Evolutionary conservation across 2,113 vertebrate genomes (phyloP).

Genomic region (Pagrus major): DNA sequence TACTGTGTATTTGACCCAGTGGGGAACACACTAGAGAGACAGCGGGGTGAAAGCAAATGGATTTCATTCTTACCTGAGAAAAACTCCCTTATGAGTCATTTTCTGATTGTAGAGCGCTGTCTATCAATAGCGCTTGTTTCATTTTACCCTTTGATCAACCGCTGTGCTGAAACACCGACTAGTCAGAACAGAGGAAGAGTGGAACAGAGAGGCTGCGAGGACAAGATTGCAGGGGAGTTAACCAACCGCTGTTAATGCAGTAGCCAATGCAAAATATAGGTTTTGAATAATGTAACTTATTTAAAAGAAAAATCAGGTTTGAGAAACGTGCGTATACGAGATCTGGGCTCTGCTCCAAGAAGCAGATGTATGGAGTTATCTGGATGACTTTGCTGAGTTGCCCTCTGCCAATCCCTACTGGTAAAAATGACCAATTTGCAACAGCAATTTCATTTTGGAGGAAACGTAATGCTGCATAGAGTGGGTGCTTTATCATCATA

Average conservation of each 20-base stretch:
- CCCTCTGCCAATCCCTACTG: background rate
- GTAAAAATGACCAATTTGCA: background rate
- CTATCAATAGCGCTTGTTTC: slow-evolving; percentile 54
- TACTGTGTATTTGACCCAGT: slow-evolving; percentile 60
- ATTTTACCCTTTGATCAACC: slow-evolving; percentile 66
- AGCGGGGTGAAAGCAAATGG: slow-evolving; percentile 48
- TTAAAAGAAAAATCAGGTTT: background rate
- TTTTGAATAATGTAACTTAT: slow-evolving; percentile 22
- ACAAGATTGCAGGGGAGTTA: slow-evolving; percentile 4
- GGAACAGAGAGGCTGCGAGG: background rate
- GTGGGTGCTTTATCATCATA: background rate
- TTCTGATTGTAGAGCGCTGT: slow-evolving; percentile 57
- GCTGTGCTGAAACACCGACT: slow-evolving; percentile 37
- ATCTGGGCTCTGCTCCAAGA: slow-evolving; percentile 14
- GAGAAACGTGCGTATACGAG: background rate
- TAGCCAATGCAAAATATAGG: slow-evolving; percentile 10
- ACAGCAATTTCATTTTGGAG: background rate
- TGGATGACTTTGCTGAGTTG: background rate
- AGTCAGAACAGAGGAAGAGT: slow-evolving; percentile 12
- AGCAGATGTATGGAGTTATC: background rate
- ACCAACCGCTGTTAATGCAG: slow-evolving; percentile 12
- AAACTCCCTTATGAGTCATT: slow-evolving; percentile 59
- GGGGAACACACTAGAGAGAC: slow-evolving; percentile 45
- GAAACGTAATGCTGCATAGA: background rate
- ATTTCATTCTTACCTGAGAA: slow-evolving; percentile 58